Percentiles rank a stretch among this genome's conserved stretches.
phyloP scores from a whole-genome alignment of 2,113 vertebrate species.

The Nyctibius bracteatus region DNA sequence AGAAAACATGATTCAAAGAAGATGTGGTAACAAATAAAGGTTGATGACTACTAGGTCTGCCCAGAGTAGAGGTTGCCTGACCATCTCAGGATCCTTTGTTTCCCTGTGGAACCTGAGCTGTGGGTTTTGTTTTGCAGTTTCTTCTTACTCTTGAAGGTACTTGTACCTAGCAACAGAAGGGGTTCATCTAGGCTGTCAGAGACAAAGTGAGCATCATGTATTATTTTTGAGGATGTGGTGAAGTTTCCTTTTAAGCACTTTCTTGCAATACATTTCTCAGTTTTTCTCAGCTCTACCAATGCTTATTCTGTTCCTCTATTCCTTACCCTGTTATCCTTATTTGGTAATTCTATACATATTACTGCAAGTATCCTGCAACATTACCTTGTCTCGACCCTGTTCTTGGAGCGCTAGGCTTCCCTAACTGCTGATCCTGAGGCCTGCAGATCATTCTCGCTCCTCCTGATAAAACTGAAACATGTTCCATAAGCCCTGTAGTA shows the following conservation, averaged over 20 bases:
- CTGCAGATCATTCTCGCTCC: not conserved
- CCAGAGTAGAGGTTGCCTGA: not conserved
- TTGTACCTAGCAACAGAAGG: not conserved
- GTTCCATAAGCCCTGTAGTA: not conserved
- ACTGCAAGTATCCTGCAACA: not conserved
- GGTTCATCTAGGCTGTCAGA: accelerated
- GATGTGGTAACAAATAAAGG: not conserved
- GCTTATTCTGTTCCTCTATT: not conserved
- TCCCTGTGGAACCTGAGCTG: not conserved
- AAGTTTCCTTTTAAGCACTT: not conserved
- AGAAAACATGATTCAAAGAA: not conserved
- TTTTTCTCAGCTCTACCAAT: not conserved
- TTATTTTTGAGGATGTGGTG: not conserved
- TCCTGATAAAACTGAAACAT: not conserved
- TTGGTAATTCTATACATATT: not conserved
- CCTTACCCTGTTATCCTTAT: not conserved
- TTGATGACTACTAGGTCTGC: not conserved
- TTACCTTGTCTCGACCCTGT: not conserved
- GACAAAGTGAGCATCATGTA: not conserved
- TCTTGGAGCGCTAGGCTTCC: not conserved
- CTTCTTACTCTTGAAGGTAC: not conserved
- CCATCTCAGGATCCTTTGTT: not conserved
- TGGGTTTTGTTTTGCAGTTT: not conserved
- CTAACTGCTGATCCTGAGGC: not conserved
- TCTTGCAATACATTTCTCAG: not conserved